Evolutionary conservation across 2,797 vertebrate species (phyloP).

Genomic region (Sciurus carolinensis): DNA sequence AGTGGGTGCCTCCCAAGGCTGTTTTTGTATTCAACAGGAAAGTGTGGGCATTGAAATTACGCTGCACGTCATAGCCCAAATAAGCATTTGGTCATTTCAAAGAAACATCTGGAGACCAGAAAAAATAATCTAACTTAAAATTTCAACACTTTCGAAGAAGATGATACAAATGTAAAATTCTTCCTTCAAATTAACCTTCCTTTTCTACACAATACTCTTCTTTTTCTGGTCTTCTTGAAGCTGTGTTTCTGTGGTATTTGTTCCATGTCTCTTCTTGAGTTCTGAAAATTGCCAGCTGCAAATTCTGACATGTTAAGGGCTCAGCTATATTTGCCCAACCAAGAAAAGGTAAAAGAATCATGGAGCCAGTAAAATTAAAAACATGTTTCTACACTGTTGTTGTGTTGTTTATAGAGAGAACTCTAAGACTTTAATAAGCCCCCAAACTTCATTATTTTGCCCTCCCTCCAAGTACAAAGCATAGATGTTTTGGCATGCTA

Average conservation of each 20-base stretch:
- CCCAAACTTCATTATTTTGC: slow-evolving; percentile 69
- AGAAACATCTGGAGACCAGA: slow-evolving; percentile 64
- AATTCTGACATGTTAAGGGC: slow-evolving; percentile 69
- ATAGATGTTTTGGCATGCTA: slow-evolving; percentile 76
- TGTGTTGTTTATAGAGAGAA: slow-evolving; percentile 73
- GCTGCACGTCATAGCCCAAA: slow-evolving; percentile 53
- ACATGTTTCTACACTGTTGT: slow-evolving; percentile 57
- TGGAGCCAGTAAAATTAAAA: slow-evolving; percentile 70
- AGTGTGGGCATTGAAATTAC: slow-evolving; percentile 68
- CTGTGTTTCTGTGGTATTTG: not conserved
- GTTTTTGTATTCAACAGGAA: slow-evolving; percentile 74
- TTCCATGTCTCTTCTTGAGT: slow-evolving; percentile 48
- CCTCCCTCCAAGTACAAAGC: slow-evolving; percentile 59
- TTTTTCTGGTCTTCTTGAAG: not conserved
- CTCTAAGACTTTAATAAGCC: slow-evolving; percentile 76
- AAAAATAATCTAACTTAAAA: slow-evolving; percentile 51
- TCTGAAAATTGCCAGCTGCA: slow-evolving; percentile 78
- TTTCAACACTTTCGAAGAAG: slow-evolving; percentile 56
- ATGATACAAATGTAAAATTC: slow-evolving; percentile 1
- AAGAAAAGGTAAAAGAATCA: slow-evolving; percentile 73
- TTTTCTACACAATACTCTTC: not conserved
- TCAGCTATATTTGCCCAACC: slow-evolving; percentile 67
- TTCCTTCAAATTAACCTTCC: not conserved
- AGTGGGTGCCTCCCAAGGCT: slow-evolving; percentile 14
- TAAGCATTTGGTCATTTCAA: slow-evolving; percentile 57